Conservation (phyloP, 35 echinoderm and acorn worm genomes). For the Ophiothrix spiculata region DNA sequence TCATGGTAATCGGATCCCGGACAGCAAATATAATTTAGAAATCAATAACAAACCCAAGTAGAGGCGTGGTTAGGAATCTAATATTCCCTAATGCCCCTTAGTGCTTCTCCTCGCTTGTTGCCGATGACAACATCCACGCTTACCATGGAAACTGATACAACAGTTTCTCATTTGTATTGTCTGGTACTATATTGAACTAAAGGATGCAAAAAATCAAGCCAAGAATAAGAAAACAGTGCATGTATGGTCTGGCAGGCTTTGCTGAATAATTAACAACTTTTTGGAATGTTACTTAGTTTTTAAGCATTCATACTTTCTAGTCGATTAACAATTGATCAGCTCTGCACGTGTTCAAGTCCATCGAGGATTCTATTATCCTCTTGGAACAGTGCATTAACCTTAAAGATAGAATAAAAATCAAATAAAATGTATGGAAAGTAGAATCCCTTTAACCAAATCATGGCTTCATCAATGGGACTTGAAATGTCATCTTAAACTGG, state of each 20-base stretch:
- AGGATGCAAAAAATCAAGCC: not conserved
- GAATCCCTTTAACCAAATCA: no score
- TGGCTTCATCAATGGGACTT: no score
- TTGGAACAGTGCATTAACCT: not conserved
- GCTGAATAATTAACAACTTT: not conserved
- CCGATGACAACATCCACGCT: slow-evolving; percentile 2
- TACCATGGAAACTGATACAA: slow-evolving; percentile 14
- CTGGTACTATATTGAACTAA: not conserved
- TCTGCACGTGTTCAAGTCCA: not conserved
- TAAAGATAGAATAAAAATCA: no score
- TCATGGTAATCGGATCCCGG: not conserved
- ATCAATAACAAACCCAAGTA: not conserved
- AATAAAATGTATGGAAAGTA: no score
- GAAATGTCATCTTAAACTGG: no score
- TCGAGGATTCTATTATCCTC: not conserved
- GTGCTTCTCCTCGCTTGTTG: not conserved
- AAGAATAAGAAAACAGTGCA: not conserved
- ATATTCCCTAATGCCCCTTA: slow-evolving; percentile 5
- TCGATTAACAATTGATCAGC: not conserved
- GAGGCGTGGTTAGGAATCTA: not conserved
- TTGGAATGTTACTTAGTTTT: not conserved
- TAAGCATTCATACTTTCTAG: not conserved
- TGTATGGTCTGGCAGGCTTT: not conserved
- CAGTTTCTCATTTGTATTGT: not conserved
- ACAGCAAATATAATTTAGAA: slow-evolving; percentile 10